phyloP scores from a whole-genome alignment of 2,888 invertebrate species.

The Troides helena region DNA sequence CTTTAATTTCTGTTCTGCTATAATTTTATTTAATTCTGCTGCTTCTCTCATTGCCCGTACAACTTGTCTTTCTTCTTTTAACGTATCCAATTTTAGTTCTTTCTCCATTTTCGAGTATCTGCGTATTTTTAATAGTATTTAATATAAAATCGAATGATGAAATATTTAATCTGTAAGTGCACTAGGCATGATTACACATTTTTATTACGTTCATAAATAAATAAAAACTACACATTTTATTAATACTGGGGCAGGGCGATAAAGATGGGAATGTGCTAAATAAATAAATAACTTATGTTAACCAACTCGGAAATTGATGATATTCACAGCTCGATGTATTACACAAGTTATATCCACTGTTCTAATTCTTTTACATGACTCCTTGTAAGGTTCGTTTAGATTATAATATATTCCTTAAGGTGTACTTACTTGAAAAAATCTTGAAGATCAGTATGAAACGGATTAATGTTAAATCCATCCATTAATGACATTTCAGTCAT shows the following conservation, averaged over 20 bases:
- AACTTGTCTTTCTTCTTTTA: slow-evolving; percentile 68
- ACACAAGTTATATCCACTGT: too few relatives aligned
- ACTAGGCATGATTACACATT: not conserved
- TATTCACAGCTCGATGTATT: too few relatives aligned
- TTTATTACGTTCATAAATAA: not conserved
- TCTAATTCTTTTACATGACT: too few relatives aligned
- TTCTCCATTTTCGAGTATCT: slow-evolving; percentile 59
- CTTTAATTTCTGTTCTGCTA: slow-evolving; percentile 80
- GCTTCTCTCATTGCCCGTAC: slow-evolving; percentile 77
- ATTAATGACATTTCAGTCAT: slow-evolving; percentile 48
- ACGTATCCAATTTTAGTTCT: slow-evolving; percentile 63
- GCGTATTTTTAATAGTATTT: not conserved
- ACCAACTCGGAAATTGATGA: too few relatives aligned
- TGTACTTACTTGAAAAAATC: slow-evolving; percentile 59
- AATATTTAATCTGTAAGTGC: slow-evolving; percentile 13
- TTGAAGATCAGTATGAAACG: slow-evolving; percentile 55
- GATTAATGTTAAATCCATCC: slow-evolving; percentile 41
- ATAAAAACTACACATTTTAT: not conserved
- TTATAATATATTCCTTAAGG: not conserved
- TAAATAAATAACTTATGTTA: too few relatives aligned
- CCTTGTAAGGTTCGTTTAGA: not conserved
- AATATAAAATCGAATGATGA: not conserved
- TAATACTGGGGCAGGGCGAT: too few relatives aligned
- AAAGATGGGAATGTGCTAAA: too few relatives aligned
- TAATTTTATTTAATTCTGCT: slow-evolving; percentile 82